Percentiles rank a stretch among this genome's conserved stretches.
Evolutionary conservation across 1,140 invertebrate species (phyloP).

Genomic region (Drosophila tsacasi): DNA sequence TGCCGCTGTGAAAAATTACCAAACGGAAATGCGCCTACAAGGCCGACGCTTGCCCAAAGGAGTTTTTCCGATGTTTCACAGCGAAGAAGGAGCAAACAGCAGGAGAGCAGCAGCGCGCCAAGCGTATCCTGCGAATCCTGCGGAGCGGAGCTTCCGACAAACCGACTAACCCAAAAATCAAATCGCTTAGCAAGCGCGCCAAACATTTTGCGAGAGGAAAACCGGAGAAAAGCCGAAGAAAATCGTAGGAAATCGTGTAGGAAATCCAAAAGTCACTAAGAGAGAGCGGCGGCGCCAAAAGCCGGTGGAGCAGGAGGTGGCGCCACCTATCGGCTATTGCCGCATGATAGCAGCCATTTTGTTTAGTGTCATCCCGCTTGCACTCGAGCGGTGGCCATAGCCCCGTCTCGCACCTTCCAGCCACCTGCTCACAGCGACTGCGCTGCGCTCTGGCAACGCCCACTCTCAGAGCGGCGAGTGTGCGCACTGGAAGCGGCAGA

Average conservation of each 20-base stretch:
- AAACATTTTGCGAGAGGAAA: slow-evolving; percentile 63
- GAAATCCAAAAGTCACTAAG: slow-evolving; percentile 15
- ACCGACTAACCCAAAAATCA: slow-evolving; percentile 73
- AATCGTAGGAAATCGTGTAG: slow-evolving; percentile 21
- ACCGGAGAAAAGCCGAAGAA: slow-evolving; percentile 11
- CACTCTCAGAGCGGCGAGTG: slow-evolving; percentile 69
- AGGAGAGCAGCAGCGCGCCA: slow-evolving; percentile 19
- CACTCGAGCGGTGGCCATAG: slow-evolving; percentile 10
- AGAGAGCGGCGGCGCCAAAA: slow-evolving; percentile 47
- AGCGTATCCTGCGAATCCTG: slow-evolving; percentile 33
- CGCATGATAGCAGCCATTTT: slow-evolving; percentile 84
- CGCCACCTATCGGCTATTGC: slow-evolving; percentile 74
- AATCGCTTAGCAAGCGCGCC: slow-evolving; percentile 80
- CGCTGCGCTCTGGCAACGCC: slow-evolving; percentile 71
- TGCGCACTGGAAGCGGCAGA: slow-evolving; percentile 60
- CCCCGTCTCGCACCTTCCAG: slow-evolving; percentile 65
- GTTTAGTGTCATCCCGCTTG: slow-evolving; percentile 68
- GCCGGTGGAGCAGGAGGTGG: slow-evolving; percentile 47
- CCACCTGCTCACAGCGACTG: slow-evolving; percentile 63
- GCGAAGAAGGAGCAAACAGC: slow-evolving; percentile 11
- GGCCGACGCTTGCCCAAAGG: slow-evolving; percentile 47
- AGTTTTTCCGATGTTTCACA: slow-evolving; percentile 28
- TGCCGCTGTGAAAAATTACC: slow-evolving; percentile 73
- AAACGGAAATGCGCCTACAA: slow-evolving; percentile 80
- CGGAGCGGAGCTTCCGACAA: slow-evolving; percentile 62